Conservation (phyloP, 2,888 invertebrate species). For the Ypsolopha sequella region DNA sequence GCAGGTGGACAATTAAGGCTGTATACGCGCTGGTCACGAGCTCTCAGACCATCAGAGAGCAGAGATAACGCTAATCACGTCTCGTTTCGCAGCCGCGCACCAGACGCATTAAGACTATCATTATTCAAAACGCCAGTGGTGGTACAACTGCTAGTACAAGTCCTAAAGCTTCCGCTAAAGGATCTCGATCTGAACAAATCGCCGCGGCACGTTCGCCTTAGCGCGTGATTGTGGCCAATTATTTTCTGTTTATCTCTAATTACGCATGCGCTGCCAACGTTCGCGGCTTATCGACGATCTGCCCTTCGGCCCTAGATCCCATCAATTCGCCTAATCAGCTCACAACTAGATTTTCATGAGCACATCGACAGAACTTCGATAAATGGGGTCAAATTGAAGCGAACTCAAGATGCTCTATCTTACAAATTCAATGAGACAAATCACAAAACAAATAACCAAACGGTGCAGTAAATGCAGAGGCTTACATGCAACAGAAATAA, state of each 20-base stretch:
- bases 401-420: too few species aligned
- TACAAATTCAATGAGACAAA: too few species aligned
- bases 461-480: too few species aligned
- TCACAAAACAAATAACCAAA: too few species aligned
- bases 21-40: neutral
- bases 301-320: slow-evolving; percentile 64
- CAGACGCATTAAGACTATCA: slow-evolving; percentile 7
- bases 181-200: slow-evolving; percentile 12
- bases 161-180: slow-evolving; percentile 27
- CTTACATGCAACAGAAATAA: too few species aligned
- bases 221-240: slow-evolving; percentile 67
- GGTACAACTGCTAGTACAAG: slow-evolving; percentile 13
- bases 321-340: slow-evolving; percentile 60
- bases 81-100: slow-evolving; percentile 1
- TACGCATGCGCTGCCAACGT: slow-evolving; percentile 67
- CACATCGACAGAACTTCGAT: slow-evolving; percentile 18
- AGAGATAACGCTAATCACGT: slow-evolving; percentile 2
- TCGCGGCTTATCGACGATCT: slow-evolving; percentile 58
- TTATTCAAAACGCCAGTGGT: slow-evolving; percentile 15
- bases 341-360: slow-evolving; percentile 51
- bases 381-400: slow-evolving; percentile 28
- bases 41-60: neutral
- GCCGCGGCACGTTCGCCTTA: slow-evolving; percentile 48
- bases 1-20: too few species aligned
- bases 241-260: slow-evolving; percentile 71